phyloP scores from a whole-genome alignment of 1,140 invertebrate species.

The Trichonephila clavipes region DNA sequence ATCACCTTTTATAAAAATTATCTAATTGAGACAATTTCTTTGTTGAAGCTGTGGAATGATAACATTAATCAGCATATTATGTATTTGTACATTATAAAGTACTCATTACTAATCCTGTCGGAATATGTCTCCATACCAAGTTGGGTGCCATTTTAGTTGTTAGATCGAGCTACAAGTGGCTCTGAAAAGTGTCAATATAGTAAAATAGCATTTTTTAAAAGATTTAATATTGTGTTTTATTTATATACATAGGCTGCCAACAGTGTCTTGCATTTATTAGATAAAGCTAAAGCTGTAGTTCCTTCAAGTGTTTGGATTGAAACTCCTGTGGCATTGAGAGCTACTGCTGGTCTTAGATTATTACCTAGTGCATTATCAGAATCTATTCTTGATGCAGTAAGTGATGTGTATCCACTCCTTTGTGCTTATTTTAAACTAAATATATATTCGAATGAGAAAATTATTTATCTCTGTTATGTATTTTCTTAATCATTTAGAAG shows the following conservation, averaged over 20 bases:
- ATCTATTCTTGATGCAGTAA: conserved; percentile 87
- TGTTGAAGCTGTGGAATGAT: too few relatives aligned
- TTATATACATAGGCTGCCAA: conserved; percentile 83
- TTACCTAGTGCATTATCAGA: conserved; percentile 89
- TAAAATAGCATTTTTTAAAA: too few relatives aligned
- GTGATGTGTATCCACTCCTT: conserved; percentile 64
- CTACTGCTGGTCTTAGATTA: conserved; percentile 93
- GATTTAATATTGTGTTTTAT: too few relatives aligned
- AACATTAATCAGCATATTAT: too few relatives aligned
- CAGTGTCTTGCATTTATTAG: conserved; percentile 87
- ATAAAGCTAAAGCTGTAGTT: conserved; percentile 89
- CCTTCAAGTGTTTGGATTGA: conserved; percentile 86
- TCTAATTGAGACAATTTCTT: too few relatives aligned
- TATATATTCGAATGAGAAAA: background rate
- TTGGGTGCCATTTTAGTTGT: too few relatives aligned
- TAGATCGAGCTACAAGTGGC: too few relatives aligned
- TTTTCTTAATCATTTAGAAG: background rate
- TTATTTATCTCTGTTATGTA: background rate
- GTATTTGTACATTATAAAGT: too few relatives aligned
- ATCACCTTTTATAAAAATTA: too few relatives aligned
- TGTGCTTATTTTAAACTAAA: background rate
- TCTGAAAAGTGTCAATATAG: too few relatives aligned
- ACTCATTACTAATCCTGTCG: too few relatives aligned
- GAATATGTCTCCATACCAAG: too few relatives aligned
- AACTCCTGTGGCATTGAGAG: conserved; percentile 90